Evolutionary conservation across 2,888 invertebrate species (phyloP), one percentile per base, ranked within the genome.

Genomic region (Acronicta aceris): DNA sequence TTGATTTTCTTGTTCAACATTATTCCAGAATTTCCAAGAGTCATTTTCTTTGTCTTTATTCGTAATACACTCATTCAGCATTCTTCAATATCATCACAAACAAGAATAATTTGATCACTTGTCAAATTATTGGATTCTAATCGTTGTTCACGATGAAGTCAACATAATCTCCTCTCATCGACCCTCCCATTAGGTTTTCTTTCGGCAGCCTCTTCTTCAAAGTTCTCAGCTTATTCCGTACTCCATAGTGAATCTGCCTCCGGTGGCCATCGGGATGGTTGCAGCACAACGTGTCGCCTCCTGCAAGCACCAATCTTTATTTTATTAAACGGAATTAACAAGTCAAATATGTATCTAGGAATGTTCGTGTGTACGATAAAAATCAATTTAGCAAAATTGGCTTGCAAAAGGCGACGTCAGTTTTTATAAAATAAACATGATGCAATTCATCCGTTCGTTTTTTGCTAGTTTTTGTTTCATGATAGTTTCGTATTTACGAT

Each of bases 71-170:
- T 17, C 5, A 57, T 54, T 7, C 50, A 40, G 33, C 51, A 42
- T 9, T 5, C 21, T 46, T 16, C 6, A 8, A 2, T 9, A 36
- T 17, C 2, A 4, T 48, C 10, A 13, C 25, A 33, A n/a, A 9
- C 17, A 5, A 12, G 10, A 5, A 41, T 16, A 9, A n/a, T 6
- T 10, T 30, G 1, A 16, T 41, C 5, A 9, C 21, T 12, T 16
- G 5, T 41, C 2, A 15, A 25, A 8, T 43, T n/a, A 52, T 33
- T 16, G 12, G 1, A 27, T 59, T 52, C 67, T 91, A 85, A 70
- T 94, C 94, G 71, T 94, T 94, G 60, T 94, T 94, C 12, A 94
- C 94, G 3, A 94, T 74, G 42, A 94, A 94, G 62, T 94, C 94
- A 0, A 84, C 89, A 40, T 94, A 94, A 59, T 94, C 94, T 52